Percentiles rank a stretch among this genome's conserved stretches.
These are phyloP conservation scores for Heliconius eleuchia DNA, from an alignment of 1,140 invertebrate species.

Conservation along the genomic window DNA sequence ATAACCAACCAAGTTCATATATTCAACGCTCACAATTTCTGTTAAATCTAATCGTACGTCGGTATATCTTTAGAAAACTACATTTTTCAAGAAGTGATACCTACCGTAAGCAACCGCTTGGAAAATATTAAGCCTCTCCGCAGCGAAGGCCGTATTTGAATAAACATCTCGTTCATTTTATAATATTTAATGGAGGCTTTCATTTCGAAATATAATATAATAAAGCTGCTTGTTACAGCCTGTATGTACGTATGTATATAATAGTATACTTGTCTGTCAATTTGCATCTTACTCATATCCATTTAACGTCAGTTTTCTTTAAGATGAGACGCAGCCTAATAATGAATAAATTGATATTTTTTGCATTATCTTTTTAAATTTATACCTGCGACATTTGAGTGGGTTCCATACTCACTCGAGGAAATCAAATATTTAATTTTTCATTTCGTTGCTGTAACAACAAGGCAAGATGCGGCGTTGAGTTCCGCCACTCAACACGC, in stretches of 20 bases:
- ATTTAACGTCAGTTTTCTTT: background rate
- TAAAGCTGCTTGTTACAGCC: background rate
- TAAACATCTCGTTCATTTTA: constrained; percentile 16
- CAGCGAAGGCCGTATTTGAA: constrained; percentile 16
- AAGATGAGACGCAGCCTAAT: background rate
- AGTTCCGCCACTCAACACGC: too few relatives aligned
- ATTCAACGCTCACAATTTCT: background rate
- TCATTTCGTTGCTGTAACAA: too few relatives aligned
- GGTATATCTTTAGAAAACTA: constrained; percentile 12
- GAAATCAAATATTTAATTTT: too few relatives aligned
- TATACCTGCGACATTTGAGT: too few relatives aligned
- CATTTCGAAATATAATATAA: background rate
- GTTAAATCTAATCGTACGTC: background rate
- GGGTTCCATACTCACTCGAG: too few relatives aligned
- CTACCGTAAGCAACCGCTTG: constrained; percentile 13
- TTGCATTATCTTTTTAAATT: too few relatives aligned
- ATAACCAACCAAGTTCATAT: background rate
- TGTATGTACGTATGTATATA: background rate
- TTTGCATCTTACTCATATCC: background rate
- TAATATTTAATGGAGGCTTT: constrained; percentile 5
- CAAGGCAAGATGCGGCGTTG: too few relatives aligned
- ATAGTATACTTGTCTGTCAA: background rate
- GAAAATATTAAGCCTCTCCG: constrained; percentile 18
- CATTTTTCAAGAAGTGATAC: constrained; percentile 15
- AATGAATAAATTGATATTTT: too few relatives aligned